These are phyloP conservation scores for Euphonia xanthogaster DNA, from an alignment of 2,797 vertebrate species.

Conservation along the genomic window DNA sequence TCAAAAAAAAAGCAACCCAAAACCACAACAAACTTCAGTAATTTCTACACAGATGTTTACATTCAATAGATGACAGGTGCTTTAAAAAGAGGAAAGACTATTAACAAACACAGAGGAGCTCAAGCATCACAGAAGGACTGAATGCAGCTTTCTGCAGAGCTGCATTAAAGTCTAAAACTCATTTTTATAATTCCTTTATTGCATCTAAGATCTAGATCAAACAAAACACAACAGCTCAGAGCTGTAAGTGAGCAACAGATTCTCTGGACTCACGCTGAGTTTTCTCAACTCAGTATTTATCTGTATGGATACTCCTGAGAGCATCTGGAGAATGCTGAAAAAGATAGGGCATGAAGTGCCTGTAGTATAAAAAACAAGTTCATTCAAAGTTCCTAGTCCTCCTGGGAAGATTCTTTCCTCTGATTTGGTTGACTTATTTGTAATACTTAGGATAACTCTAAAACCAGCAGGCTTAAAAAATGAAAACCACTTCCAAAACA, in stretches of 20 bases:
- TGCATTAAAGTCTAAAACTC: background rate
- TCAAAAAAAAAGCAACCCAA: background rate
- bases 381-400: background rate
- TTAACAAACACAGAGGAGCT: background rate
- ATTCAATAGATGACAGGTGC: background rate
- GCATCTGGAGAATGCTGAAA: background rate
- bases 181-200: background rate
- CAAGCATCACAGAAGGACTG: background rate
- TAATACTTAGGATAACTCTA: background rate
- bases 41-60: background rate
- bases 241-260: background rate
- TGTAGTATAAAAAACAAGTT: background rate
- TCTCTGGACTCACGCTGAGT: background rate
- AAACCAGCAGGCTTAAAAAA: background rate
- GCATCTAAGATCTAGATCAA: background rate
- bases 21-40: background rate
- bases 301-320: background rate
- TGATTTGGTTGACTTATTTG: background rate
- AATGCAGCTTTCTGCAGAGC: background rate
- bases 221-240: background rate
- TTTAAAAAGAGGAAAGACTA: background rate
- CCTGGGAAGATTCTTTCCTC: background rate
- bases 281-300: background rate
- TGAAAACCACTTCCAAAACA: background rate
- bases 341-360: background rate